Conservation (phyloP, 1,140 invertebrate genomes). For the Drosophila subpulchrella region DNA sequence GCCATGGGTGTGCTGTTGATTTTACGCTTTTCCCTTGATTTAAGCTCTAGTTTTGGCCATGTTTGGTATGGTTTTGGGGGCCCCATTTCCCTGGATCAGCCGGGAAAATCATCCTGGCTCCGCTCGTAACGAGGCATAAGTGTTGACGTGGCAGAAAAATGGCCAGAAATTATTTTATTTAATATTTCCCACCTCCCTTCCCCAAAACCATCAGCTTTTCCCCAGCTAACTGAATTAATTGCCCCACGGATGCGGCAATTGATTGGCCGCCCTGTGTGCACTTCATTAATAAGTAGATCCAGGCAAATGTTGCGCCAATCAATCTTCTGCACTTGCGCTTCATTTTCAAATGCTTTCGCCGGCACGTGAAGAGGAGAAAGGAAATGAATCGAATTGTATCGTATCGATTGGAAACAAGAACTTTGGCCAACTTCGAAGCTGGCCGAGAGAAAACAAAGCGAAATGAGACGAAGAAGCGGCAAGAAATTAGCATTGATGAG, state of each 20-base stretch:
- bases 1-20: constrained; percentile 38
- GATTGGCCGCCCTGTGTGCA: constrained; percentile 61
- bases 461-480: constrained; percentile 14
- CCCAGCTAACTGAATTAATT: constrained; percentile 68
- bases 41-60: constrained; percentile 33
- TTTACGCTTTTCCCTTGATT: constrained; percentile 56
- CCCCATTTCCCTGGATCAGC: constrained; percentile 26
- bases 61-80: no score
- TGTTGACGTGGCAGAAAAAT: constrained; percentile 82
- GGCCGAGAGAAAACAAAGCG: constrained; percentile 23
- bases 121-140: constrained; percentile 78
- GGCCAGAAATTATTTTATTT: constrained; percentile 72
- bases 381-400: constrained; percentile 10
- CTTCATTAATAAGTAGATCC: constrained; percentile 65
- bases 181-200: constrained; percentile 50
- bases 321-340: constrained; percentile 78
- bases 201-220: background rate
- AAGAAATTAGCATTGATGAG: constrained; percentile 84
- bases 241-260: constrained; percentile 37
- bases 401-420: constrained; percentile 19
- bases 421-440: constrained; percentile 61
- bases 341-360: constrained; percentile 57
- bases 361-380: constrained; percentile 28
- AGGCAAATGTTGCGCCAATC: constrained; percentile 72
- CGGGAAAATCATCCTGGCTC: constrained; percentile 33